These are phyloP conservation scores for Homarus gammarus DNA, from an alignment of 2,888 invertebrate species.

Conservation along the genomic window DNA sequence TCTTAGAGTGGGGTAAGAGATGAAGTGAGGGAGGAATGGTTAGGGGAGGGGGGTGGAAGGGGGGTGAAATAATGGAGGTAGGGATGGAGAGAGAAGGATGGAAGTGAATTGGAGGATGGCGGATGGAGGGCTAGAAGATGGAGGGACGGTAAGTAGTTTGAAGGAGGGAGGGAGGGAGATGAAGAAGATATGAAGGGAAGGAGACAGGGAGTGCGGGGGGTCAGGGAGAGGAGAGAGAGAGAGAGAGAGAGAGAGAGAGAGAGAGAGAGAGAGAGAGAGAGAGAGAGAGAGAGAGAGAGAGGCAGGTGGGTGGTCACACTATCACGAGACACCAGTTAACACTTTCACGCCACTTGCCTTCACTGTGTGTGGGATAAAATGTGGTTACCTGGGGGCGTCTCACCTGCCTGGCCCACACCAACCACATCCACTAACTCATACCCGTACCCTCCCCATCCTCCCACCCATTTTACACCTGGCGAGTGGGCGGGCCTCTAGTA, in stretches of 20 bases:
- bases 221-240: too few species aligned
- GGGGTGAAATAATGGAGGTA: neutral
- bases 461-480: neutral
- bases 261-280: neutral
- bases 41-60: neutral
- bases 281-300: neutral
- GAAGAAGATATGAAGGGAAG: neutral
- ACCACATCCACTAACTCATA: neutral
- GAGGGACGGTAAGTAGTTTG: too few species aligned
- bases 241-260: too few species aligned
- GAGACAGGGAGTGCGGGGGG: neutral
- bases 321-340: constrained; percentile 45
- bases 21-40: neutral
- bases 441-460: neutral
- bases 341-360: constrained; percentile 47
- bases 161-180: neutral
- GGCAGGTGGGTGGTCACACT: constrained; percentile 39
- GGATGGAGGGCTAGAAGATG: neutral
- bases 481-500: too few species aligned
- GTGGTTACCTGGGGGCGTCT: neutral
- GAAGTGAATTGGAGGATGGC: neutral
- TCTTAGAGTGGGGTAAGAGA: neutral
- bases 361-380: constrained; percentile 47
- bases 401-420: neutral
- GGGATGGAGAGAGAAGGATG: neutral